Evolutionary conservation across 2,888 invertebrate genomes (phyloP).

Genomic region (Saturnia japonica): DNA sequence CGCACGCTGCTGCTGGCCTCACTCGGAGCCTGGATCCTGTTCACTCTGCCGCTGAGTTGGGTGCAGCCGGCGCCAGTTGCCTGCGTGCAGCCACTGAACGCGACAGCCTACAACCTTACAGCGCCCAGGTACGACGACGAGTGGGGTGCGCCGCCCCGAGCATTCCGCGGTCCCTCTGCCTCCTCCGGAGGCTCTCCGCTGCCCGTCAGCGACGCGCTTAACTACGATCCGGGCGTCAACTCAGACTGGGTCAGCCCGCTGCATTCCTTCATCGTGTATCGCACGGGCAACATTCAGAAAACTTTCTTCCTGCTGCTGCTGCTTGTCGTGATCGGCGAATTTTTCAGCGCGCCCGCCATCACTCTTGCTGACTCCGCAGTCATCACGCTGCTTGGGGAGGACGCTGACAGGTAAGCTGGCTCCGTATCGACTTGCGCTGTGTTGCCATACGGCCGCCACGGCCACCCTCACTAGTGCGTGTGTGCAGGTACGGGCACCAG

Average conservation of each 20-base stretch:
- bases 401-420: slow-evolving; percentile 84
- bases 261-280: slow-evolving; percentile 96
- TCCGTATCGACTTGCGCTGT: too few species aligned
- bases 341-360: slow-evolving; percentile 97
- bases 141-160: slow-evolving; percentile 45
- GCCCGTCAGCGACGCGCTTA: slow-evolving; percentile 87
- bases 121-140: slow-evolving; percentile 80
- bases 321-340: slow-evolving; percentile 97
- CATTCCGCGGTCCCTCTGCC: slow-evolving; percentile 54
- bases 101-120: slow-evolving; percentile 83
- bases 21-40: slow-evolving; percentile 96
- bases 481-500: slow-evolving; percentile 92
- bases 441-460: too few species aligned
- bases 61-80: slow-evolving; percentile 96
- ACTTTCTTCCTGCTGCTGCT: slow-evolving; percentile 96
- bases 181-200: slow-evolving; percentile 84
- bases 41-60: slow-evolving; percentile 97
- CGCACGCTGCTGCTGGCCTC: slow-evolving; percentile 94
- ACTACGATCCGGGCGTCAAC: slow-evolving; percentile 87
- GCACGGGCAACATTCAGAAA: slow-evolving; percentile 93
- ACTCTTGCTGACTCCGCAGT: slow-evolving; percentile 96
- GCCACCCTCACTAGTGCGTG: background rate
- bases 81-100: slow-evolving; percentile 85
- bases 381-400: slow-evolving; percentile 93
- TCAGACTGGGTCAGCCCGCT: slow-evolving; percentile 92